These are phyloP conservation scores for Nycticebus coucang DNA, from an alignment of 2,113 vertebrate genomes.

Conservation along the genomic window DNA sequence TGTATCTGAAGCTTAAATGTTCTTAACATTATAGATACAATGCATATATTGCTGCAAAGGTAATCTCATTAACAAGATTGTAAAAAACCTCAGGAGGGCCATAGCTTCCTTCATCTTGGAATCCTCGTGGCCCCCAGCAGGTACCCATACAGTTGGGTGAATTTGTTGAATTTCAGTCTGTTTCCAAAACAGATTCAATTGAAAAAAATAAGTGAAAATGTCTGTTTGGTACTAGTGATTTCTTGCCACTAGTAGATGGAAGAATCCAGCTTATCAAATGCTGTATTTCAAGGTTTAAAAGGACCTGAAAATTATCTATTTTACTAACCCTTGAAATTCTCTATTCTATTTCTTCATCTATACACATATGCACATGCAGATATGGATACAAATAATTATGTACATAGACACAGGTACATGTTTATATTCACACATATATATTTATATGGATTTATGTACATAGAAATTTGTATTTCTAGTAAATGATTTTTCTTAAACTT, in stretches of 20 bases:
- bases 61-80: background rate
- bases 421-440: background rate
- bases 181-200: conserved; percentile 40
- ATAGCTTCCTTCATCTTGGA: conserved; percentile 14
- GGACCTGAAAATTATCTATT: background rate
- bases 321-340: background rate
- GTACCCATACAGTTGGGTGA: conserved; percentile 32
- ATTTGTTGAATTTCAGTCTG: conserved; percentile 55
- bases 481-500: background rate
- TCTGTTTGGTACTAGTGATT: background rate
- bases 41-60: background rate
- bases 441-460: background rate
- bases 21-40: background rate
- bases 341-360: background rate
- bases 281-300: background rate
- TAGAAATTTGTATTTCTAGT: background rate
- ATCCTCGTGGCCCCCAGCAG: background rate
- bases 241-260: background rate
- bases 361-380: background rate
- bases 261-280: background rate
- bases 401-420: background rate
- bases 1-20: background rate
- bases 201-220: conserved; percentile 47
- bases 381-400: background rate
- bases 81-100: background rate